These are phyloP conservation scores for Atta cephalotes DNA, from an alignment of 1,140 invertebrate genomes.

Conservation along the genomic window DNA sequence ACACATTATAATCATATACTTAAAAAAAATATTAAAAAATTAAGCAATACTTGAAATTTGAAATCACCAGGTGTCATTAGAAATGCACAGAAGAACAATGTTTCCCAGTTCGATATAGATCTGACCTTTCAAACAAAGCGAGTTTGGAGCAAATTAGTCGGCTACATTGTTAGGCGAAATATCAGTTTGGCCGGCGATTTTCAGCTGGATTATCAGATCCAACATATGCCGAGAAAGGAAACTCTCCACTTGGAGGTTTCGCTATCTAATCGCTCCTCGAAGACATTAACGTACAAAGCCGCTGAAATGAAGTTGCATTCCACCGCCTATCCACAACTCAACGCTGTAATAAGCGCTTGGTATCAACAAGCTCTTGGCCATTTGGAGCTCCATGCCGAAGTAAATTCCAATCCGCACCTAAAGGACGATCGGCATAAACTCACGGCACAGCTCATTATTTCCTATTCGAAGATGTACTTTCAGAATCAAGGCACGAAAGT, in stretches of 20 bases:
- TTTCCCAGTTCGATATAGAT: slow-evolving; percentile 90
- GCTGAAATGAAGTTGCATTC: slow-evolving; percentile 90
- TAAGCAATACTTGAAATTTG: background rate
- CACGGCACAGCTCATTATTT: slow-evolving; percentile 86
- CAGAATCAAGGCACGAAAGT: slow-evolving; percentile 84
- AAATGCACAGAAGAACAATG: slow-evolving; percentile 88
- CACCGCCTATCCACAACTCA: slow-evolving; percentile 91
- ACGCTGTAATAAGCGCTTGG: slow-evolving; percentile 89
- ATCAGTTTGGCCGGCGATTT: slow-evolving; percentile 87
- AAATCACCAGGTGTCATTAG: slow-evolving; percentile 82
- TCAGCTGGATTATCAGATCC: slow-evolving; percentile 90
- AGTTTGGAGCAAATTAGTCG: slow-evolving; percentile 89
- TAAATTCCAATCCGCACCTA: slow-evolving; percentile 85
- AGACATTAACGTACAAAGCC: slow-evolving; percentile 87
- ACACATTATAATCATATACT: background rate
- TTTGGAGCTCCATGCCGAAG: slow-evolving; percentile 86
- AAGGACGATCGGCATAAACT: slow-evolving; percentile 87
- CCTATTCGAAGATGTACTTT: slow-evolving; percentile 86
- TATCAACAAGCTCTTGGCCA: slow-evolving; percentile 88
- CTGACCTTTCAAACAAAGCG: slow-evolving; percentile 90
- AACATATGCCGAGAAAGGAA: slow-evolving; percentile 88
- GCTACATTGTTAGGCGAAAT: slow-evolving; percentile 88
- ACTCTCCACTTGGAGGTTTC: slow-evolving; percentile 89
- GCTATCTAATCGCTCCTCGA: slow-evolving; percentile 88
- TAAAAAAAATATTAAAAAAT: slow-evolving; percentile 4